Percentiles rank a stretch among this genome's conserved stretches.
phyloP scores from a whole-genome alignment of 2,888 invertebrate genomes.

The Xylophagus ater region DNA sequence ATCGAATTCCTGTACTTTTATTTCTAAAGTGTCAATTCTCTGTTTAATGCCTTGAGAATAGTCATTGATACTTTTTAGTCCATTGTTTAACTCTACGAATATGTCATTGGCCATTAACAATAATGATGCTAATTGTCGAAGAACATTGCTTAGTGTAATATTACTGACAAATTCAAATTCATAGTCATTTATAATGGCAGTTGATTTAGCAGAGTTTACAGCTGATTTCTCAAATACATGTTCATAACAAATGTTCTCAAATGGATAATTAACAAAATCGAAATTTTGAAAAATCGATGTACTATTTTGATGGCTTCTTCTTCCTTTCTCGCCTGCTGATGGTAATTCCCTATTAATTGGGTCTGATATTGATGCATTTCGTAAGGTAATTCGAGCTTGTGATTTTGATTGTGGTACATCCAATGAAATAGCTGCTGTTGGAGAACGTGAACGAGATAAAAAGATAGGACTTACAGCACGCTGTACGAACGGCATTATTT shows the following conservation, averaged over 20 bases:
- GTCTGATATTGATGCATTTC: constrained; percentile 22
- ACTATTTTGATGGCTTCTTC: no score
- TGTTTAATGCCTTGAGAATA: constrained; percentile 59
- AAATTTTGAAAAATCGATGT: no score
- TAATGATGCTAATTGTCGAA: constrained; percentile 75
- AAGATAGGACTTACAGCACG: constrained; percentile 71
- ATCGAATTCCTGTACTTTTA: constrained; percentile 61
- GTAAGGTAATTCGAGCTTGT: constrained; percentile 13
- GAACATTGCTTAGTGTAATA: constrained; percentile 71
- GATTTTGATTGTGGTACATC: constrained; percentile 14
- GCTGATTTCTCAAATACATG: neutral
- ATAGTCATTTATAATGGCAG: constrained; percentile 46
- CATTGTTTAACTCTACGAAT: constrained; percentile 67
- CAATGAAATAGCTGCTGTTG: constrained; percentile 13
- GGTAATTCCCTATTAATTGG: constrained; percentile 18
- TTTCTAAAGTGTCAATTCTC: constrained; percentile 59
- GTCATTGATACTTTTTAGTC: constrained; percentile 62
- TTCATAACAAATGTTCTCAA: no score
- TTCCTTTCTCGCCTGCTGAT: constrained; percentile 13
- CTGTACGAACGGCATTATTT: constrained; percentile 77
- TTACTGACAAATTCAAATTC: constrained; percentile 81
- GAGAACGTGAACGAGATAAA: constrained; percentile 50
- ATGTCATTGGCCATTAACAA: constrained; percentile 75
- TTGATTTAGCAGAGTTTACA: neutral
- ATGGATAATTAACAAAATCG: no score